Conservation (phyloP, 1,140 invertebrate genomes). For the Dermatophagoides farinae region DNA sequence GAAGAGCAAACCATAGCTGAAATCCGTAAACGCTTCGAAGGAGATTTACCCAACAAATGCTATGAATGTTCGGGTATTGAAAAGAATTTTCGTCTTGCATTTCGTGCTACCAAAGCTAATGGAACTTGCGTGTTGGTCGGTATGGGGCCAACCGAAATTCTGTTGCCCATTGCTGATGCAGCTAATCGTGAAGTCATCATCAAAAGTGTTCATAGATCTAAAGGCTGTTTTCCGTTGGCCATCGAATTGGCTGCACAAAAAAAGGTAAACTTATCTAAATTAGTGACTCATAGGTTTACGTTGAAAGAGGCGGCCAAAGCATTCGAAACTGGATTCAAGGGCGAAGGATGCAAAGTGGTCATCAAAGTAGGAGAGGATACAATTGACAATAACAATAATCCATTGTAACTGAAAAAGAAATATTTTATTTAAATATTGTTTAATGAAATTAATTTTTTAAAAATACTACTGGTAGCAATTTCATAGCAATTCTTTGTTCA, state of each 20-base stretch:
- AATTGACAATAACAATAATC: background rate
- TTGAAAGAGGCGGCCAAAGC: slow-evolving; percentile 64
- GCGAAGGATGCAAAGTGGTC: slow-evolving; percentile 64
- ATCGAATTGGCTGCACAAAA: slow-evolving; percentile 37
- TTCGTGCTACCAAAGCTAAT: slow-evolving; percentile 32
- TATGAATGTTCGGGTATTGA: slow-evolving; percentile 75
- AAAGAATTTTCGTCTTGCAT: slow-evolving; percentile 47
- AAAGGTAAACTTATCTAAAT: slow-evolving; percentile 37
- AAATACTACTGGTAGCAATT: too few species aligned
- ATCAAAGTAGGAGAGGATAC: slow-evolving; percentile 35
- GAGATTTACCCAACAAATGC: slow-evolving; percentile 45
- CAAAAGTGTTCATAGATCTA: slow-evolving; percentile 70
- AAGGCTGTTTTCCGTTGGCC: slow-evolving; percentile 66
- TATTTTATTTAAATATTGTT: too few species aligned
- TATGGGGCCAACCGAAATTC: slow-evolving; percentile 51
- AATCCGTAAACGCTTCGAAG: slow-evolving; percentile 39
- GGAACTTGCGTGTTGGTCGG: slow-evolving; percentile 67
- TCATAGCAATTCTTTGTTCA: too few species aligned
- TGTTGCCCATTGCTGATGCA: slow-evolving; percentile 57
- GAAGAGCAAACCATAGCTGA: slow-evolving; percentile 35
- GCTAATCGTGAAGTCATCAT: slow-evolving; percentile 68
- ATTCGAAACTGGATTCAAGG: slow-evolving; percentile 55
- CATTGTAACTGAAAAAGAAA: too few species aligned
- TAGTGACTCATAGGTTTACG: slow-evolving; percentile 72
- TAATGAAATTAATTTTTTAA: too few species aligned